phyloP scores from a whole-genome alignment of 1,140 invertebrate species.

The Colletes gigas region DNA sequence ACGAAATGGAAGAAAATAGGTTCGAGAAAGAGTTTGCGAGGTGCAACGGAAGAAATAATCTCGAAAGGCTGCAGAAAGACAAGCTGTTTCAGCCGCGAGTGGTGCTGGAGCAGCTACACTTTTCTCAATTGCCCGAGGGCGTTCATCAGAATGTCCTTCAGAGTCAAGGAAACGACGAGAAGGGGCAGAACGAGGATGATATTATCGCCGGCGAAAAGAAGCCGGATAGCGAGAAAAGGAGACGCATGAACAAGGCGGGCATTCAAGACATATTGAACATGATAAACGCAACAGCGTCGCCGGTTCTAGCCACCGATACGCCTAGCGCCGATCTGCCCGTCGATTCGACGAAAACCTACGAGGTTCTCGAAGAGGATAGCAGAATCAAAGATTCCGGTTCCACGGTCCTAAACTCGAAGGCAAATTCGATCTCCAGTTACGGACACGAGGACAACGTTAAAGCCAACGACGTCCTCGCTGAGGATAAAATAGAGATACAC shows the following conservation, averaged over 20 bases:
- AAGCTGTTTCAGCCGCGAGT: slow-evolving; percentile 75
- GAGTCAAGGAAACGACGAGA: slow-evolving; percentile 33
- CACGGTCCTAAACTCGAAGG: not conserved
- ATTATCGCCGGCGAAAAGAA: slow-evolving; percentile 48
- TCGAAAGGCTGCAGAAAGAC: slow-evolving; percentile 72
- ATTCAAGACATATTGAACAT: slow-evolving; percentile 75
- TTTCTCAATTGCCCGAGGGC: slow-evolving; percentile 58
- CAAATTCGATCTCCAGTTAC: slow-evolving; percentile 13
- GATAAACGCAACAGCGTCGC: slow-evolving; percentile 71
- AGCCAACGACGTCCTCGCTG: not conserved
- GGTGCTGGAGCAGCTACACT: slow-evolving; percentile 74
- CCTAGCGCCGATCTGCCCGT: slow-evolving; percentile 64
- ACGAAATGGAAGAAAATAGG: slow-evolving; percentile 36
- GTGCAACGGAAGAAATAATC: slow-evolving; percentile 44
- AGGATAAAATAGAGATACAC: slow-evolving; percentile 50
- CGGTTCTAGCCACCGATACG: slow-evolving; percentile 67
- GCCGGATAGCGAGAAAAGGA: slow-evolving; percentile 58
- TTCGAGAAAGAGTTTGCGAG: slow-evolving; percentile 41
- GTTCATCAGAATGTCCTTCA: slow-evolving; percentile 56
- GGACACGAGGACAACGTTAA: not conserved
- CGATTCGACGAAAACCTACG: slow-evolving; percentile 64
- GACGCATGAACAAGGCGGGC: slow-evolving; percentile 64
- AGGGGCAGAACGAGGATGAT: slow-evolving; percentile 58
- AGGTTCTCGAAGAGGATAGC: slow-evolving; percentile 39
- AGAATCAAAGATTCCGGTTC: slow-evolving; percentile 9